phyloP scores from a whole-genome alignment of 2,888 invertebrate genomes.

The Hoplodrina blanda region DNA sequence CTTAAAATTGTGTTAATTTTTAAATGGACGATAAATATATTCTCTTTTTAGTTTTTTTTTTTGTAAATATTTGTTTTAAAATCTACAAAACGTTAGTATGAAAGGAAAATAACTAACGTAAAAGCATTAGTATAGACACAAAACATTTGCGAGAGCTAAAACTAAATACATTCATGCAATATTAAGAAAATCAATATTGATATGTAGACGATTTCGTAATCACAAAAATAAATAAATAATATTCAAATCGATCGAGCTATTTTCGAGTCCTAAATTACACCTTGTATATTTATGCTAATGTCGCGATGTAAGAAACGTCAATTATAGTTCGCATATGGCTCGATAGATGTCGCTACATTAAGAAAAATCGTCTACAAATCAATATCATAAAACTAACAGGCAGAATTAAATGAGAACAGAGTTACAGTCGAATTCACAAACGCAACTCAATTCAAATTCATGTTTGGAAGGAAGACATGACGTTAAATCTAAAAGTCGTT shows the following conservation, averaged over 20 bases:
- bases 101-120: conserved; percentile 12
- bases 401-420: conserved; percentile 10
- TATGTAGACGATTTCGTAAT: conserved; percentile 18
- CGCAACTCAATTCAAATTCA: not conserved
- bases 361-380: conserved; percentile 26
- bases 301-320: no score
- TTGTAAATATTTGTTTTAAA: not conserved
- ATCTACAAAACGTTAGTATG: not conserved
- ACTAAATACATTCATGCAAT: conserved; percentile 28
- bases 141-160: not conserved
- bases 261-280: no score
- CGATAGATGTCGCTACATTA: no score
- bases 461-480: no score
- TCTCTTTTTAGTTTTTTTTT: no score
- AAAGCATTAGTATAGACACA: conserved; percentile 37
- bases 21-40: no score
- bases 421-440: conserved; percentile 6
- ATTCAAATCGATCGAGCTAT: no score
- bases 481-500: not conserved
- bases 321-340: no score
- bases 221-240: no score
- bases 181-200: not conserved
- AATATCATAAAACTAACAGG: not conserved
- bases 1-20: no score
- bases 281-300: no score